Conservation (phyloP, 2,113 vertebrate genomes). For the Andinoacara biseriatus region DNA sequence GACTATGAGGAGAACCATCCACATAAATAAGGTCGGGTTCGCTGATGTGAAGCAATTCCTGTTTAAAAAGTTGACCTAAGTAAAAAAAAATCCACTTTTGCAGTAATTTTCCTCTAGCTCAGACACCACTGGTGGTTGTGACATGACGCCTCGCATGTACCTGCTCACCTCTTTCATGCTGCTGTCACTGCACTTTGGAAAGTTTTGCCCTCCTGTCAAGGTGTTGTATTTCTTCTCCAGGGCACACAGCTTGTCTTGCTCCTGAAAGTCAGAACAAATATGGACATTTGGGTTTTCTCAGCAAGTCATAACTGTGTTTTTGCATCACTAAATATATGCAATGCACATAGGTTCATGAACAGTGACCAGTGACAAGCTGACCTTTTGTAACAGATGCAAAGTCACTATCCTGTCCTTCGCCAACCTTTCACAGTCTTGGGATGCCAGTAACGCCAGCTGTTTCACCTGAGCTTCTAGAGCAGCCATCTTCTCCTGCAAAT, state of each 20-base stretch:
- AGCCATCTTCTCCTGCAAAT: constrained; percentile 86
- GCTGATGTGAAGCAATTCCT: constrained; percentile 88
- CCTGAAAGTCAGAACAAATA: constrained; percentile 74
- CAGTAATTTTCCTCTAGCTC: constrained; percentile 13
- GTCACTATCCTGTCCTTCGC: constrained; percentile 80
- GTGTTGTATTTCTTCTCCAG: constrained; percentile 87
- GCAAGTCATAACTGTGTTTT: background rate
- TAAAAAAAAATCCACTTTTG: constrained; percentile 24
- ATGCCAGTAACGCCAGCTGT: constrained; percentile 87
- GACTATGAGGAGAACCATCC: constrained; percentile 76
- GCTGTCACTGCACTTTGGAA: constrained; percentile 78
- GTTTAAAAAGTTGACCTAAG: constrained; percentile 73
- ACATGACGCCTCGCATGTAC: background rate
- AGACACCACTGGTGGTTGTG: background rate
- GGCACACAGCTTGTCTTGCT: constrained; percentile 86
- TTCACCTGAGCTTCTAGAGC: constrained; percentile 89
- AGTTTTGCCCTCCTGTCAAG: constrained; percentile 84
- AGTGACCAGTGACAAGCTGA: constrained; percentile 43
- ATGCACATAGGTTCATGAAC: background rate
- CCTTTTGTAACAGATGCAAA: constrained; percentile 91
- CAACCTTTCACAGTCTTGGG: constrained; percentile 88
- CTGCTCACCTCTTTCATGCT: constrained; percentile 87
- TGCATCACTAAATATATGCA: background rate
- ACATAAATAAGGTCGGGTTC: constrained; percentile 84
- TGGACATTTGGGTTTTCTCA: background rate